Evolutionary conservation across 2,888 invertebrate genomes (phyloP).

Genomic region (Drymonia ruficornis): DNA sequence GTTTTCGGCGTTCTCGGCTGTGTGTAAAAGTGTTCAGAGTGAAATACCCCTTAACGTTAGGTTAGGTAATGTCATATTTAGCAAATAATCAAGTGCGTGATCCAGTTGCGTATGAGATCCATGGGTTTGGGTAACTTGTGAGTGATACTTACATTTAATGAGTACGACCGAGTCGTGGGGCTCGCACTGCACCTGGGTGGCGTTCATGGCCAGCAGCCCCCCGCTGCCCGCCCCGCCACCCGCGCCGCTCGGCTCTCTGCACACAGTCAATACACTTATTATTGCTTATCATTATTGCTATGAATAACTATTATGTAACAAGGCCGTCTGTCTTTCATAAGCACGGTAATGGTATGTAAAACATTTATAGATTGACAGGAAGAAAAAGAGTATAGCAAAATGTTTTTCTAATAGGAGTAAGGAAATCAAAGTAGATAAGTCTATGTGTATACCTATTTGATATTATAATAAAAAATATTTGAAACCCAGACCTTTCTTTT

Average conservation of each 20-base stretch:
- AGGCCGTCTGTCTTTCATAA: slow-evolving; percentile 26
- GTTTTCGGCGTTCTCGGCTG: no score
- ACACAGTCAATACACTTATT: slow-evolving; percentile 27
- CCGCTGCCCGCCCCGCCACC: slow-evolving; percentile 82
- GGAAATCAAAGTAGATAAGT: background rate
- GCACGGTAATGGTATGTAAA: slow-evolving; percentile 10
- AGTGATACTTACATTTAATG: slow-evolving; percentile 88
- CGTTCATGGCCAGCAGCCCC: slow-evolving; percentile 83
- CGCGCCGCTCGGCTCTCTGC: slow-evolving; percentile 77
- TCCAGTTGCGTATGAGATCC: no score
- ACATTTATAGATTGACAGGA: slow-evolving; percentile 17
- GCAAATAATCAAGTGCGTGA: no score
- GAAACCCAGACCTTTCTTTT: no score
- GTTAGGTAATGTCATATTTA: no score
- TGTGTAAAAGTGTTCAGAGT: no score
- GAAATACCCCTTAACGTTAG: no score
- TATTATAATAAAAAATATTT: no score
- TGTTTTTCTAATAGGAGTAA: slow-evolving; percentile 2
- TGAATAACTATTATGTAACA: slow-evolving; percentile 31
- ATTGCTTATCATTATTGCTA: slow-evolving; percentile 19
- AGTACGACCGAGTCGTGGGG: slow-evolving; percentile 89
- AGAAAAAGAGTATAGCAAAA: slow-evolving; percentile 17
- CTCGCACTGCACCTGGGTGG: slow-evolving; percentile 87
- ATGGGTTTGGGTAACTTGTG: slow-evolving; percentile 25
- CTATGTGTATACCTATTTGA: background rate